Conservation (phyloP, 2,113 vertebrate species). For the Corythornis madagascariensis region DNA sequence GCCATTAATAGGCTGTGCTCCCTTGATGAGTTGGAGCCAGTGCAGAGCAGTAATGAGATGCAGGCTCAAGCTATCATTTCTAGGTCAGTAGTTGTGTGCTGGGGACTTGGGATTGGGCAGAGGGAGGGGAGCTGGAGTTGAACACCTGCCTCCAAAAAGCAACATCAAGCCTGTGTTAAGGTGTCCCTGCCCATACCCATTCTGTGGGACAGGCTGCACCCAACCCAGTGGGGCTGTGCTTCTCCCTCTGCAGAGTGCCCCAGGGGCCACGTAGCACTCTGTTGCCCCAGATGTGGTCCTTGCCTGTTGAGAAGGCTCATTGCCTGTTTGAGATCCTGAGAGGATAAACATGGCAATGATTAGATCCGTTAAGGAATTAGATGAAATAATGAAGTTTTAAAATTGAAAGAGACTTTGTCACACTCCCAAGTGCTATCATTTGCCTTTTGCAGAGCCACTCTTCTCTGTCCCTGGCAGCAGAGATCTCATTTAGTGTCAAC, state of each 20-base stretch:
- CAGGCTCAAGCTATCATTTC: constrained; percentile 40
- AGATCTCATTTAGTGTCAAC: background rate
- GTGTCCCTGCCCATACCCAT: background rate
- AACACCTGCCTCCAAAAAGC: background rate
- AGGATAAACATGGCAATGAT: background rate
- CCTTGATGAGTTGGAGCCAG: constrained; percentile 50
- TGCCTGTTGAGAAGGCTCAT: background rate
- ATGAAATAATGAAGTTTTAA: background rate
- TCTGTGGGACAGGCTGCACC: background rate
- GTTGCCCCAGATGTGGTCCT: accelerated
- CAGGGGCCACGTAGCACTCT: background rate
- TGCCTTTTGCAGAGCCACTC: background rate
- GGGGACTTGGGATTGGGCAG: constrained; percentile 6
- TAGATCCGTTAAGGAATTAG: background rate
- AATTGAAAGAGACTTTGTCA: background rate
- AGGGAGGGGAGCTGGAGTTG: background rate
- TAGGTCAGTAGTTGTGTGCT: constrained; percentile 56
- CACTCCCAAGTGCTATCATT: background rate
- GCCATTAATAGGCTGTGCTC: constrained; percentile 50
- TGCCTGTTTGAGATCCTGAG: background rate
- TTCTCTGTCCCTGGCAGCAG: background rate
- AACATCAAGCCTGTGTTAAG: background rate
- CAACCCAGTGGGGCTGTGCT: accelerated
- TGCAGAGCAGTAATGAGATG: constrained; percentile 8
- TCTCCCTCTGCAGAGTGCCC: background rate